Evolutionary conservation across 2,888 invertebrate species (phyloP), one percentile per base, ranked within the genome.

Genomic region (Octonoba sinensis): DNA sequence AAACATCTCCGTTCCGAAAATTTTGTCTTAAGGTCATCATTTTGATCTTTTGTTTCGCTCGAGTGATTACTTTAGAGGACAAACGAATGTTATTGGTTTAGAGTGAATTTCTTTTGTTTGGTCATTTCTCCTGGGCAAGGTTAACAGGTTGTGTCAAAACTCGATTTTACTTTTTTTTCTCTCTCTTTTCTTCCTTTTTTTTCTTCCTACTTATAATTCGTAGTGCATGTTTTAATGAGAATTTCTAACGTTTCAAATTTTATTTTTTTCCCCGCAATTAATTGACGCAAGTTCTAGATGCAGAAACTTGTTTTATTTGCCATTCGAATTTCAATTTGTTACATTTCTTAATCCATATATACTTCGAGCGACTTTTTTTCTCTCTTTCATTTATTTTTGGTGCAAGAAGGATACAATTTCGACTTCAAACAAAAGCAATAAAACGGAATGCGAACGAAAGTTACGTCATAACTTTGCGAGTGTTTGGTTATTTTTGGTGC

Each of bases 1-100:
- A 79, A 79, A 36, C 36, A 79, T 71, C 73, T 72, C 60, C 72
- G 47, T 49, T 20, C 44, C 47, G 44, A 67, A 72, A 66, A 64
- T n/a, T 46, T 49, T 67, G 71, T 71, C 66, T 73, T 79, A 72
- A 79, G 79, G 79, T 73, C 79, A 79, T 79, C 79, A 73, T 47
- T 54, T n/a, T 44, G 54, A 64, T 79, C 79, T 73, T 24, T 44
- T 51, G 79, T 79, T 79, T 79, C 79, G 73, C 73, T 46, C 36
- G 66, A 69, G 46, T 67, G 79, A 78, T 64, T 78, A 57, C 69
- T 62, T 56, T 51, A 18, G 46, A 69, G 24, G 66, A 46, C 36
- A 54, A 62, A 62, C 44, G 73, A 44, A 69, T 72, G 64, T 78
- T 72, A 66, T 66, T 72, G 78, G 78, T 64, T 46, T 47, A 56